These are phyloP conservation scores for Ips nitidus DNA, from an alignment of 1,140 invertebrate genomes.

Conservation along the genomic window DNA sequence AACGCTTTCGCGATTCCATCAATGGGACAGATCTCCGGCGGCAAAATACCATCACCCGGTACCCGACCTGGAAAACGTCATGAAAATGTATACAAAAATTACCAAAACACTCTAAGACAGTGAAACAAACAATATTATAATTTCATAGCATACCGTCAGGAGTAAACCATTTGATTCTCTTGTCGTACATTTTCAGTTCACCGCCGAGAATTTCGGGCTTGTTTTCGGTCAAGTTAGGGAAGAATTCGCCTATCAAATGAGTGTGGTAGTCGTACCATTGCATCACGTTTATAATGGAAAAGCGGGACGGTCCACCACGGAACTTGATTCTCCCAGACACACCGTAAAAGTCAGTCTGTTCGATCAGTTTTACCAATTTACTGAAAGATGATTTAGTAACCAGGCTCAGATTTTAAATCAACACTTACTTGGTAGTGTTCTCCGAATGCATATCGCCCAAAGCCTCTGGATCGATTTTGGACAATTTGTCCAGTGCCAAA, in stretches of 20 bases:
- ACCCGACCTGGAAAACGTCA: constrained; percentile 35
- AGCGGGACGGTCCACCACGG: constrained; percentile 65
- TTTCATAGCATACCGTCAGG: constrained; percentile 48
- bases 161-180: constrained; percentile 66
- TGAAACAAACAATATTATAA: neutral
- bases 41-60: constrained; percentile 71
- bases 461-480: constrained; percentile 60
- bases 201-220: constrained; percentile 54
- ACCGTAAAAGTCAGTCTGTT: constrained; percentile 69
- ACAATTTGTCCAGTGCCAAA: constrained; percentile 66
- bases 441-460: constrained; percentile 61
- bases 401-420: neutral
- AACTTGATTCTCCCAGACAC: constrained; percentile 78
- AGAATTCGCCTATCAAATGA: constrained; percentile 64
- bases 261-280: constrained; percentile 65
- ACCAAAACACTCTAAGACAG: neutral
- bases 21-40: constrained; percentile 61
- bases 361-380: constrained; percentile 58
- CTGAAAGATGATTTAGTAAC: constrained; percentile 47
- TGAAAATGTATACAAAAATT: constrained; percentile 2
- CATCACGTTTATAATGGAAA: constrained; percentile 69
- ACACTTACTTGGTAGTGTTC: constrained; percentile 59
- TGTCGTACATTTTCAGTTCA: constrained; percentile 57
- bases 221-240: constrained; percentile 57
- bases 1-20: constrained; percentile 66